phyloP scores from a whole-genome alignment of 2,113 vertebrate genomes.

The Nannobrachium achirus region DNA sequence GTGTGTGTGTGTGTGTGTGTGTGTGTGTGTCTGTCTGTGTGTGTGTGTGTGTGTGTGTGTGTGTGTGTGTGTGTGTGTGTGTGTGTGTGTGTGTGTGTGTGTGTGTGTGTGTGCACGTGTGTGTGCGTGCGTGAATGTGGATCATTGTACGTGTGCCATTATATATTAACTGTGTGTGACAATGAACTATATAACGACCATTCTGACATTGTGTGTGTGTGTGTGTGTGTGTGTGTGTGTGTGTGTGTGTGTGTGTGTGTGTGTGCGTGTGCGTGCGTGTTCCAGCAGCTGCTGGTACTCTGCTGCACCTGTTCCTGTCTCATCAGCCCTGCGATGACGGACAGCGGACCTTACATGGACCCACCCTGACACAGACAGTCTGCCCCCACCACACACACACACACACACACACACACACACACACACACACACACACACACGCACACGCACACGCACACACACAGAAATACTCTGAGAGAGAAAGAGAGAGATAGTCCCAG shows the following conservation, averaged over 20 bases:
- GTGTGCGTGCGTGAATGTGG: conserved; percentile 43
- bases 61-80: too few species aligned
- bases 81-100: too few species aligned
- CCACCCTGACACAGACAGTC: too few species aligned
- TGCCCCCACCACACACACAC: conserved; percentile 25
- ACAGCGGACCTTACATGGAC: too few species aligned
- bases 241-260: not conserved
- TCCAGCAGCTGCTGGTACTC: conserved; percentile 70
- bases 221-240: conserved; percentile 9
- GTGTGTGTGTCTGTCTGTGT: conserved; percentile 9
- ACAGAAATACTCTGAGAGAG: too few species aligned
- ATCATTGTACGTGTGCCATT: too few species aligned
- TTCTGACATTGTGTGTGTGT: conserved; percentile 60
- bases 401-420: conserved; percentile 15
- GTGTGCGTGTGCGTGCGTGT: not conserved
- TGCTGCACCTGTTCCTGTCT: too few species aligned
- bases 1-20: conserved; percentile 2
- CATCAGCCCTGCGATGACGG: too few species aligned
- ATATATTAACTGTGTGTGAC: too few species aligned
- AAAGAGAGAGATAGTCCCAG: too few species aligned
- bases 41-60: not conserved
- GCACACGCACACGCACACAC: conserved; percentile 15
- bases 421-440: conserved; percentile 36
- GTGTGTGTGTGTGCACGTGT: conserved; percentile 35
- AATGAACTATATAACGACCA: too few species aligned